Evolutionary conservation across 2,113 vertebrate genomes (phyloP), one percentile per base, ranked within the genome.

Genomic region (Corythaixoides concolor): DNA sequence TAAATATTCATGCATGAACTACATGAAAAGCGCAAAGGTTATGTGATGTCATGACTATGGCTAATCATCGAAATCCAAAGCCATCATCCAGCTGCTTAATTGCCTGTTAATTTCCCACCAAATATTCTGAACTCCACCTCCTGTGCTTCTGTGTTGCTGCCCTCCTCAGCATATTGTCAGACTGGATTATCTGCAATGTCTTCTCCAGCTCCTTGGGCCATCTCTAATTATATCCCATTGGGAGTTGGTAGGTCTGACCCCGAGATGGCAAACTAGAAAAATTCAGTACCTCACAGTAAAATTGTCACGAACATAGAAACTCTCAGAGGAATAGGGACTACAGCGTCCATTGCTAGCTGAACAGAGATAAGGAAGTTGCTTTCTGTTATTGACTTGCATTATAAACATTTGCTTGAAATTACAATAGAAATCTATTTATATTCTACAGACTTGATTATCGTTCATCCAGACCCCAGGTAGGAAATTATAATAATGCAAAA

Each of bases 161-260:
- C 77, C 59, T 95, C 66, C 94, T 93, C 95, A 89, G 95, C 94
- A 52, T 85, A 96, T 85, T 95, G 96, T 97, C 96, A 96, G 80
- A 88, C 73, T 72, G 66, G 92, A 94, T 96, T 93, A 93, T 75
- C 90, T 82, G 76, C 45, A 93, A 12, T 41, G 95, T 85, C 90
- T 97, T 91, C 95, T 91, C 53, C 66, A 91, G 74, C 66, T 96
- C 91, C 89, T 92, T 96, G 88, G 95, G 90, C 92, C 92, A 90
- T 88, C 93, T 93, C 90, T 96, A 95, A 95, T 95, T 90, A 93
- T 85, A 87, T 85, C 66, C 58, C 91, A 55, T 10, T 69, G 94
- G 81, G 94, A 95, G 17, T 47, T 67, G 69, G 80, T 22, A 47
- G 66, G 84, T 85, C 81, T 96, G 89, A 96, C 89, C 94, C 89